These are phyloP conservation scores for Drosophila nr. perissopoda DNA, from an alignment of 2,888 invertebrate species.

Conservation along the genomic window DNA sequence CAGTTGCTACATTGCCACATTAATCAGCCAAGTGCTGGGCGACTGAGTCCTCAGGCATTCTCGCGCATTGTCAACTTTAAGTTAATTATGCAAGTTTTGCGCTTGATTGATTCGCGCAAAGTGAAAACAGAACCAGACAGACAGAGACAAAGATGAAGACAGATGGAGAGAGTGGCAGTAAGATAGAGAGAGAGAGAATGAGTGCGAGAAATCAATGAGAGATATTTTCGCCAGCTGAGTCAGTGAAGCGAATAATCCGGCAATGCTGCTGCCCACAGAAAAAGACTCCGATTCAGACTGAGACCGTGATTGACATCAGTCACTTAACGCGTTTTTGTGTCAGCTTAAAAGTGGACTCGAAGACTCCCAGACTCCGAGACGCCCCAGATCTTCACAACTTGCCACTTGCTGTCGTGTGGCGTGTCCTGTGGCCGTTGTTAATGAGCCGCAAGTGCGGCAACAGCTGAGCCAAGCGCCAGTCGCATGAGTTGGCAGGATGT, in stretches of 20 bases:
- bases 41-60: conserved; percentile 23
- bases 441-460: conserved; percentile 75
- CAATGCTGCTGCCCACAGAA: conserved; percentile 30
- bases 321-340: conserved; percentile 70
- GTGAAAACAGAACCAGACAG: conserved; percentile 9
- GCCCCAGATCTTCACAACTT: background rate
- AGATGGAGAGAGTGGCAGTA: background rate
- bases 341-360: conserved; percentile 32
- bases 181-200: background rate
- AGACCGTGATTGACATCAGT: conserved; percentile 67
- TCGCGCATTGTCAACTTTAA: conserved; percentile 68
- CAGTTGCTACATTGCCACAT: conserved; percentile 48
- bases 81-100: conserved; percentile 72
- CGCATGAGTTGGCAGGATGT: conserved; percentile 30
- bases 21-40: conserved; percentile 57
- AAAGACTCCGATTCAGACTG: background rate
- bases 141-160: background rate
- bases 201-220: conserved; percentile 11
- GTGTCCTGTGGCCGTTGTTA: conserved; percentile 41
- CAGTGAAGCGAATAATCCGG: conserved; percentile 66
- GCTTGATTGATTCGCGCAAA: conserved; percentile 67
- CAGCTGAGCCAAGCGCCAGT: conserved; percentile 51
- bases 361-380: conserved; percentile 3
- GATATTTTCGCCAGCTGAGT: conserved; percentile 24
- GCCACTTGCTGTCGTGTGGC: background rate